phyloP scores from a whole-genome alignment of 2,113 vertebrate species.

The Zosterops hypoxanthus region DNA sequence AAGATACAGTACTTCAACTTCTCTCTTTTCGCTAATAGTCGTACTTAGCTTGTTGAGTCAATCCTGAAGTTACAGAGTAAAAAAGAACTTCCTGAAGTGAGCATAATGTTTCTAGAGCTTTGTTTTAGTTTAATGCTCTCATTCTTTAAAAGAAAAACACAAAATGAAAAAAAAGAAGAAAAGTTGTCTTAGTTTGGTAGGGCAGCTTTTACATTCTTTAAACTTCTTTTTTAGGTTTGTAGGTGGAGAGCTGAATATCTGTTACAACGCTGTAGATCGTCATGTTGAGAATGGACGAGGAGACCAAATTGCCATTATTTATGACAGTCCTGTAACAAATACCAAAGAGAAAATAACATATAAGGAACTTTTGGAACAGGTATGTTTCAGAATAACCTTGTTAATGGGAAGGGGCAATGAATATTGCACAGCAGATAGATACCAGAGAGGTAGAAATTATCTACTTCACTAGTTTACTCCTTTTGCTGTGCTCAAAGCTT shows the following conservation, averaged over 20 bases:
- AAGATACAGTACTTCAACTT: background rate
- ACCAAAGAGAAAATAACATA: constrained; percentile 86
- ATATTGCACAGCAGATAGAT: background rate
- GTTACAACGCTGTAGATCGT: constrained; percentile 92
- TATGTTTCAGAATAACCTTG: constrained; percentile 51
- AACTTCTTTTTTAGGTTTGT: constrained; percentile 84
- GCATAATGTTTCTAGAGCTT: background rate
- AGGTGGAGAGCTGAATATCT: constrained; percentile 91
- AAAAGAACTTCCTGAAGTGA: background rate
- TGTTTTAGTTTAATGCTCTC: background rate
- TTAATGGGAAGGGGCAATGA: background rate
- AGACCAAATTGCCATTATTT: constrained; percentile 87
- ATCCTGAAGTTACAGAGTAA: background rate
- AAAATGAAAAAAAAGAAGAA: background rate
- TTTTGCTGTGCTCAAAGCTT: background rate
- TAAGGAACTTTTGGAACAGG: constrained; percentile 87
- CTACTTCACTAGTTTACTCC: background rate
- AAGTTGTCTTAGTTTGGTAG: background rate
- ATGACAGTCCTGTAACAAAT: constrained; percentile 93
- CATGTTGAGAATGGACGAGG: constrained; percentile 88
- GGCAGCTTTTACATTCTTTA: background rate
- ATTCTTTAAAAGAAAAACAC: background rate
- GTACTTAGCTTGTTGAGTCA: background rate
- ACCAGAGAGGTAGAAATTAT: background rate
- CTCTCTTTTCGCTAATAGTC: background rate